Conservation (phyloP, 2,113 vertebrate genomes). For the Scytalopus superciliaris region DNA sequence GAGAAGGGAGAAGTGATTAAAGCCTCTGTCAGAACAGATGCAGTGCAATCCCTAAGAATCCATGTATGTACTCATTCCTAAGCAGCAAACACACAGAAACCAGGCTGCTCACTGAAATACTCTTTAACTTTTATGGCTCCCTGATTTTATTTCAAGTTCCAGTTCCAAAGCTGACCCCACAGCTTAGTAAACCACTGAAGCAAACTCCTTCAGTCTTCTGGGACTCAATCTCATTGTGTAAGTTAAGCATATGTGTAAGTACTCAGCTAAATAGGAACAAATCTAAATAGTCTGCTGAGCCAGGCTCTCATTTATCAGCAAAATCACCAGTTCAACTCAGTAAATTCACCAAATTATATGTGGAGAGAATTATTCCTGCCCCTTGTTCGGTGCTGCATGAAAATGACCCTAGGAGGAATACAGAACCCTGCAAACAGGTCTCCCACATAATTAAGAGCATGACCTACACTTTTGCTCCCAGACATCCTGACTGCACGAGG, state of each 20-base stretch:
- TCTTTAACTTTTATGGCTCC: neutral
- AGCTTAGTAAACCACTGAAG: neutral
- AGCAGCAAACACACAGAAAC: neutral
- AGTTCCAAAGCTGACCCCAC: neutral
- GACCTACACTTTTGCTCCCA: neutral
- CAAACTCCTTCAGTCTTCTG: neutral
- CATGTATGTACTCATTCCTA: accelerated
- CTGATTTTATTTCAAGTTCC: neutral
- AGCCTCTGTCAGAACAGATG: neutral
- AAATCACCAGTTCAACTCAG: neutral
- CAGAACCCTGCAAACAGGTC: neutral
- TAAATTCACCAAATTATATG: neutral
- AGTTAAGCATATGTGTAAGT: neutral
- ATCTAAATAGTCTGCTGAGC: neutral
- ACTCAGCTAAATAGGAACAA: neutral
- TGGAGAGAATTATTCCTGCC: neutral
- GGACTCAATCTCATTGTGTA: neutral
- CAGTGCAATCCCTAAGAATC: neutral
- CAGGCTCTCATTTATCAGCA: neutral
- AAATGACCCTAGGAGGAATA: neutral
- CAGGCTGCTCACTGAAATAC: neutral
- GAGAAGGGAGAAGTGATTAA: neutral
- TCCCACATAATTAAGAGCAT: neutral
- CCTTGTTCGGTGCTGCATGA: neutral
- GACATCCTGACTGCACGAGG: neutral